These are phyloP conservation scores for Mesochorus sp. DNA, from an alignment of 2,888 invertebrate genomes.

Conservation along the genomic window DNA sequence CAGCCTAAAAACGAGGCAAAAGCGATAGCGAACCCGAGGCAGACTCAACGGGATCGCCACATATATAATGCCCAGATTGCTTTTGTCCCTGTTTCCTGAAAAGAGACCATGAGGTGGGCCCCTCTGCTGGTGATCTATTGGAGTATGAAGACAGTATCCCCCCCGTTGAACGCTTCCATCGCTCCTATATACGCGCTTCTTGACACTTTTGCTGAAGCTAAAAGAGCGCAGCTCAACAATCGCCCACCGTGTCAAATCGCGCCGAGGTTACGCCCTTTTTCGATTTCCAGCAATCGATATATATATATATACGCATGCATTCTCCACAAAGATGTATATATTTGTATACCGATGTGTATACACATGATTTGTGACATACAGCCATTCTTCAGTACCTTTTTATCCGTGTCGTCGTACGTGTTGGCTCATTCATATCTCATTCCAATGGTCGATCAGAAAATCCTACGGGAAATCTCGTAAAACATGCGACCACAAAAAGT, in stretches of 20 bases:
- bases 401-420: background rate
- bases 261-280: background rate
- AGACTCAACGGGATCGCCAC: slow-evolving; percentile 51
- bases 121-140: slow-evolving; percentile 54
- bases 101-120: slow-evolving; percentile 47
- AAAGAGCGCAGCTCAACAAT: background rate
- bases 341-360: background rate
- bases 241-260: background rate
- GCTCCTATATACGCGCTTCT: slow-evolving; percentile 16
- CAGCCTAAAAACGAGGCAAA: slow-evolving; percentile 40
- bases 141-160: slow-evolving; percentile 38
- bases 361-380: slow-evolving; percentile 13
- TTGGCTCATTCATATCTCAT: background rate
- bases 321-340: too few relatives aligned
- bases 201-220: background rate
- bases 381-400: background rate
- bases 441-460: too few relatives aligned
- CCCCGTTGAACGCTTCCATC: background rate
- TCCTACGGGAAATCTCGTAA: too few relatives aligned
- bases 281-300: background rate
- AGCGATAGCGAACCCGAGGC: slow-evolving; percentile 1
- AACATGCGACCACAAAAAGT: too few relatives aligned
- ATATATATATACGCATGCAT: too few relatives aligned
- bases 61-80: slow-evolving; percentile 57
- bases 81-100: slow-evolving; percentile 66